Evolutionary conservation across 2,797 vertebrate species (phyloP).

Genomic region (Hippopotamyrus pictus): DNA sequence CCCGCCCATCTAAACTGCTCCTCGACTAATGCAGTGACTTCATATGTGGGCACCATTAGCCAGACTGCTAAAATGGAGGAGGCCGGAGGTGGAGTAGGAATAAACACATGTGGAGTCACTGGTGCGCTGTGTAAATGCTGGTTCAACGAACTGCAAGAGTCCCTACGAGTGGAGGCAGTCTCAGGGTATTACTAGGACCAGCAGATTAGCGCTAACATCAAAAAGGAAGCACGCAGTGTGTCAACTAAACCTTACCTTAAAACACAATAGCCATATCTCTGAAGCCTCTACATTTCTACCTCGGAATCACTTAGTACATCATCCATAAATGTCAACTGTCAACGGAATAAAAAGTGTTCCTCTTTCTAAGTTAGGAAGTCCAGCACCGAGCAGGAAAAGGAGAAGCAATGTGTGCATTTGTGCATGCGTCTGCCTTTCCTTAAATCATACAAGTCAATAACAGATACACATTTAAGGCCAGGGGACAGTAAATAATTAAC

Average conservation of each 20-base stretch:
- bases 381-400: background rate
- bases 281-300: background rate
- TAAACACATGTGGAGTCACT: background rate
- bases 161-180: background rate
- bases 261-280: background rate
- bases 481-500: conserved; percentile 28
- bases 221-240: background rate
- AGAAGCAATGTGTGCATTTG: background rate
- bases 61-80: background rate
- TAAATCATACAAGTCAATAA: background rate
- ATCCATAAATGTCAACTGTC: background rate
- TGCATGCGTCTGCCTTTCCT: background rate
- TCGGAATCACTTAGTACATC: background rate
- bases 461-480: background rate
- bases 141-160: background rate
- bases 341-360: background rate
- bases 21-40: background rate
- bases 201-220: background rate
- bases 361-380: background rate
- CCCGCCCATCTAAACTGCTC: background rate
- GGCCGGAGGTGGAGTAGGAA: background rate
- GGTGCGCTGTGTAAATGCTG: background rate
- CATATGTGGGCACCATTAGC: background rate
- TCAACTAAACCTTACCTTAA: background rate
- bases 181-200: background rate